phyloP scores from a whole-genome alignment of 2,113 vertebrate species.

The Halichoeres trimaculatus region DNA sequence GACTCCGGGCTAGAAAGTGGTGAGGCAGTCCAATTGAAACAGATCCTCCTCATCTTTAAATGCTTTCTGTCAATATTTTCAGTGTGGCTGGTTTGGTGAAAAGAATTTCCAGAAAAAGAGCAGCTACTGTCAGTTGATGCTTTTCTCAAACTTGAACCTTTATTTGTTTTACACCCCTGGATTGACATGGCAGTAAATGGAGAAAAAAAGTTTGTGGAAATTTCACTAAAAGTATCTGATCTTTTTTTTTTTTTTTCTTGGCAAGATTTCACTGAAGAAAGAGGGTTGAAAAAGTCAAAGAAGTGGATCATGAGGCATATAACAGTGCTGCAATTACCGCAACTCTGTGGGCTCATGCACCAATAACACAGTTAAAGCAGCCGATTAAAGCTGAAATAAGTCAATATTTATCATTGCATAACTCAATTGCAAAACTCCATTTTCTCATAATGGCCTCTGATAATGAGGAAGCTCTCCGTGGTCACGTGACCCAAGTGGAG shows the following conservation, averaged over 20 bases:
- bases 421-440: slow-evolving; percentile 81
- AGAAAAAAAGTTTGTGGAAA: too few species aligned
- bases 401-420: slow-evolving; percentile 80
- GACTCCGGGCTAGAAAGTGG: too few species aligned
- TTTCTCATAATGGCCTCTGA: slow-evolving; percentile 82
- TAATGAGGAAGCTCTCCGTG: slow-evolving; percentile 78
- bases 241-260: too few species aligned
- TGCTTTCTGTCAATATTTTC: background rate
- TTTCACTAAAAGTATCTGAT: too few species aligned
- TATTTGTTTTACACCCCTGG: too few species aligned
- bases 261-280: background rate
- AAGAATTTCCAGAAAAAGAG: background rate
- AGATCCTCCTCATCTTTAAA: background rate
- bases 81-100: background rate
- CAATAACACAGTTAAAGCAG: slow-evolving; percentile 70
- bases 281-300: slow-evolving; percentile 10
- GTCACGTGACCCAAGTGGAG: slow-evolving; percentile 66
- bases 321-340: slow-evolving; percentile 68
- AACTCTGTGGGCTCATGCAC: slow-evolving; percentile 70
- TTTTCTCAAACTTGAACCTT: background rate
- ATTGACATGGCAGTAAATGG: background rate
- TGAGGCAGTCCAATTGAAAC: too few species aligned
- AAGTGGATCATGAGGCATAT: slow-evolving; percentile 41
- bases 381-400: slow-evolving; percentile 74
- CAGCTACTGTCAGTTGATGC: background rate